Evolutionary conservation across 1,140 invertebrate species (phyloP).

Genomic region (Gonatopus flavifemur): DNA sequence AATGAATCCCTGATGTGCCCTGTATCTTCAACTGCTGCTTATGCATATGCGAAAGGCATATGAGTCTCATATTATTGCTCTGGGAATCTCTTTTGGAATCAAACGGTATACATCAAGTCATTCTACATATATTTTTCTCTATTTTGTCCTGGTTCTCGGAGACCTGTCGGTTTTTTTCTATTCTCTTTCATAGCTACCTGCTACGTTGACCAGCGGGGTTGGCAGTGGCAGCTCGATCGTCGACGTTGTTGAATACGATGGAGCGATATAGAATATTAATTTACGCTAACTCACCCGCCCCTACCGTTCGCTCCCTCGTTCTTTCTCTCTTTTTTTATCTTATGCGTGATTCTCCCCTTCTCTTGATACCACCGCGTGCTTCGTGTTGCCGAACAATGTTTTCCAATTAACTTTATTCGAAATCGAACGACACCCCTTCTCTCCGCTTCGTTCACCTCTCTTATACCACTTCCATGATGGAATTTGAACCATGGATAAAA

Average conservation of each 20-base stretch:
- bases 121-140: too few relatives aligned
- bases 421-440: constrained; percentile 40
- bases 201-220: too few relatives aligned
- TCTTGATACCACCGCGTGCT: constrained; percentile 20
- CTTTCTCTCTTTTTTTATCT: constrained; percentile 6
- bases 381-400: constrained; percentile 41
- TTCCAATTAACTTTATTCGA: constrained; percentile 56
- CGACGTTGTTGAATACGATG: constrained; percentile 31
- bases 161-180: too few relatives aligned
- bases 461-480: neutral
- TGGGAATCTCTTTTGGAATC: too few relatives aligned
- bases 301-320: constrained; percentile 5
- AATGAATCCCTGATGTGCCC: too few relatives aligned
- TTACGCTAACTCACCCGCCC: constrained; percentile 32
- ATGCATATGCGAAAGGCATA: too few relatives aligned
- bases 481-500: too few relatives aligned
- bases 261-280: constrained; percentile 46
- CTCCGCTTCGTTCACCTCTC: constrained; percentile 4
- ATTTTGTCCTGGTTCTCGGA: too few relatives aligned
- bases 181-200: too few relatives aligned
- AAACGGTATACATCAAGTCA: too few relatives aligned
- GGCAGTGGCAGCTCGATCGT: constrained; percentile 27
- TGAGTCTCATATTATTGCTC: too few relatives aligned
- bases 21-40: too few relatives aligned
- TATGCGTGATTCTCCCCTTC: constrained; percentile 23